phyloP scores from a whole-genome alignment of 2,888 invertebrate species.

The Parnassius glacialis region DNA sequence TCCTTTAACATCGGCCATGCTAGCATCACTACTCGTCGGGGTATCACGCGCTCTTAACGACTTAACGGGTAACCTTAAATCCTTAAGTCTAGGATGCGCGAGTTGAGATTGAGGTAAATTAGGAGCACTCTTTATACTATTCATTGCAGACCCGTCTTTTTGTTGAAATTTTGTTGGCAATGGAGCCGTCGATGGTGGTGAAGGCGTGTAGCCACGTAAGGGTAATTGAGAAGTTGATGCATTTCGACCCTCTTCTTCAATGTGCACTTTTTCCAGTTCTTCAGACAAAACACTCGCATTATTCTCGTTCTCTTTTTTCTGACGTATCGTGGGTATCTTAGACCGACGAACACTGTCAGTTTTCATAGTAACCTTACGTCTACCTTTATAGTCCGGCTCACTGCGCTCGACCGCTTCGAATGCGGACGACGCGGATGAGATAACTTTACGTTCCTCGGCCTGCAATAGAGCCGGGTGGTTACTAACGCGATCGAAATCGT shows the following conservation, averaged over 20 bases:
- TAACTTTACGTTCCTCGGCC: constrained; percentile 70
- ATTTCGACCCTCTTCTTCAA: constrained; percentile 79
- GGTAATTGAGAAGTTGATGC: constrained; percentile 83
- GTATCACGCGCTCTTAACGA: constrained; percentile 83
- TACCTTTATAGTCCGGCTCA: constrained; percentile 77
- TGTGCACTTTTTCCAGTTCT: constrained; percentile 83
- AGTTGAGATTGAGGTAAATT: constrained; percentile 86
- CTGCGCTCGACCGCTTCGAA: constrained; percentile 74
- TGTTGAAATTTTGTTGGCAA: constrained; percentile 89
- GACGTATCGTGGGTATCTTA: constrained; percentile 82
- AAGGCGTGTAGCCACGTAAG: constrained; percentile 87
- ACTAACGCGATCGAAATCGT: constrained; percentile 89
- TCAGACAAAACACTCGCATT: constrained; percentile 69
- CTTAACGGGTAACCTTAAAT: constrained; percentile 87
- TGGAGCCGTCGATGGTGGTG: constrained; percentile 92
- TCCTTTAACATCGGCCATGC: constrained; percentile 83
- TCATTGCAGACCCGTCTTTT: constrained; percentile 86
- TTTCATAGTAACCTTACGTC: constrained; percentile 80
- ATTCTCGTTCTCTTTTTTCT: constrained; percentile 71
- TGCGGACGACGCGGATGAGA: constrained; percentile 75
- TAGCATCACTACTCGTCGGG: constrained; percentile 83
- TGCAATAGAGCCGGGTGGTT: constrained; percentile 89
- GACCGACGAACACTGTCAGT: constrained; percentile 80
- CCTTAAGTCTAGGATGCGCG: constrained; percentile 85
- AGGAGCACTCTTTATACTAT: constrained; percentile 90